phyloP scores from a whole-genome alignment of 2,797 vertebrate species.

The Sparidentex hasta region DNA sequence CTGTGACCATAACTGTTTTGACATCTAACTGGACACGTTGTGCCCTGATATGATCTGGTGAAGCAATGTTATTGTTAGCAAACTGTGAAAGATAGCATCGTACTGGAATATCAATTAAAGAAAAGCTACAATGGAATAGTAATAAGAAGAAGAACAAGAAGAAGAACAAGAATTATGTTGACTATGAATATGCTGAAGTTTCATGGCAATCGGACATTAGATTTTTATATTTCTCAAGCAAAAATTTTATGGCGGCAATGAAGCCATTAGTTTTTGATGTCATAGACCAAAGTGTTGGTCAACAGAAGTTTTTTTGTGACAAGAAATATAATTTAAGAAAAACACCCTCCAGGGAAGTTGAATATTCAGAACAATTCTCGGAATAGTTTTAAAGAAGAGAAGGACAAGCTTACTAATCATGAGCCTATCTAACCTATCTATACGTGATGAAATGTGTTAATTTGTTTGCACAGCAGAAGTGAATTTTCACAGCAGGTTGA shows the following conservation, averaged over 20 bases:
- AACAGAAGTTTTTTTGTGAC: not conserved
- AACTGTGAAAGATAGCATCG: not conserved
- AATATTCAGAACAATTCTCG: not conserved
- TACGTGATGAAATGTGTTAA: constrained; percentile 11
- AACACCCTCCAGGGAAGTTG: too few species aligned
- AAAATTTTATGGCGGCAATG: not conserved
- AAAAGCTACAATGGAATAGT: not conserved
- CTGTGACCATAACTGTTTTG: constrained; percentile 5
- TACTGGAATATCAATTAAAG: not conserved
- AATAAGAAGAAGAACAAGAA: not conserved
- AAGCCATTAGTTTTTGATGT: not conserved
- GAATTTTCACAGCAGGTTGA: constrained; percentile 16
- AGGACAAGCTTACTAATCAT: not conserved
- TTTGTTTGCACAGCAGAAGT: constrained; percentile 1
- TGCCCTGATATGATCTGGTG: not conserved
- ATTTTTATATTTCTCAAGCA: not conserved
- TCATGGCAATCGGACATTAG: not conserved
- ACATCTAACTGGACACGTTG: constrained; percentile 18
- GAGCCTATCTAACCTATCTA: constrained; percentile 1
- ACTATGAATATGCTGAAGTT: not conserved
- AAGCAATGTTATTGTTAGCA: constrained; percentile 4
- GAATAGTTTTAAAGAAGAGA: not conserved
- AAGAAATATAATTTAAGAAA: not conserved
- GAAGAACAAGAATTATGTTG: not conserved
- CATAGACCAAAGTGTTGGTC: not conserved